Base-by-base conservation (phyloP, 2,888 invertebrate genomes). In the Cynaeus angustus region DNA sequence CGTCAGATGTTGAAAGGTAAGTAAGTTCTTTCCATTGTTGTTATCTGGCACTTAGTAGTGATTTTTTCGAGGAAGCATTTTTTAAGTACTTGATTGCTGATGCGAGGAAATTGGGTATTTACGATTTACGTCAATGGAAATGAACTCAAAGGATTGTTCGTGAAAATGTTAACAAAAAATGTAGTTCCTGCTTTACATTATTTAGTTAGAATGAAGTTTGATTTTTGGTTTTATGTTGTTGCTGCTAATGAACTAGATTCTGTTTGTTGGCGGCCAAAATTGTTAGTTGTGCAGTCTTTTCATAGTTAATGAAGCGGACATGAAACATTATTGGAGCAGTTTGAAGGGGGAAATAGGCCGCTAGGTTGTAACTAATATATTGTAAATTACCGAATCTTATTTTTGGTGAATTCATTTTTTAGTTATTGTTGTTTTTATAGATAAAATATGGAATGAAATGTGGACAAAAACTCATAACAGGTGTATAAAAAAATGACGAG, bases 1-100 rank as follows among this genome's bases (percentile, higher is more conserved):
- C 64, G 64, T 52, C 43, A 53, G 64, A 13, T 52, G 52, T 30
- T 64, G 64, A 64, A 64, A 64, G 64, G 64, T 64, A 28, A 53
- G 64, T 64, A 28, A 53, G 38, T 38, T 43, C 30, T 59, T 59
- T 59, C 16, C 30, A 53, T 64, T 64, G 64, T 53, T 50, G 33
- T 64, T 16, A 33, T 14, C 38, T 9, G 21, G 38, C 50, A 46
- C 26, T 64, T 41, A 62, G 12, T 21, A 37, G 26, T 28, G 16
- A 53, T 52, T 64, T 58, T 13, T n/a, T 52, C 37, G 12, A 28
- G 28, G 43, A 58, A 43, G 58, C 26, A 14, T 21, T 55, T 38
- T 53, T 46, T 21, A 46, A 46, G 46, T 7, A 46, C 9, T 14
- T 46, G 9, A 8, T 43, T 12, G 13, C 14, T 43, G 43, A 12